Conservation (phyloP, 2,888 invertebrate species). For the Drosophila conformis region DNA sequence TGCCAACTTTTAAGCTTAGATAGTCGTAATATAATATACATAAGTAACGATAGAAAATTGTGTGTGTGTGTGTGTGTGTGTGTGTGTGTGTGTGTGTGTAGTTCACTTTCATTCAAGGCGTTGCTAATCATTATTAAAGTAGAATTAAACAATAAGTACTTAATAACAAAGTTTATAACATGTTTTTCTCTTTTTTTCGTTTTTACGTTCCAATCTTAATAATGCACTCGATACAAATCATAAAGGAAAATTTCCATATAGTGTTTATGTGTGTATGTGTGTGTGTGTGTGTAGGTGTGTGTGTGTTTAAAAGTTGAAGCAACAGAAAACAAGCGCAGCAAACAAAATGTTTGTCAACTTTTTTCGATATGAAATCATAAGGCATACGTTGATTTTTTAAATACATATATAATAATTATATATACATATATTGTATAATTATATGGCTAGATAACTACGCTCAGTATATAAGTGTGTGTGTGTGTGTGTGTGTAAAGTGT, state of each 20-base stretch:
- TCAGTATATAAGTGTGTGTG: conserved; percentile 42
- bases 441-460: conserved; percentile 69
- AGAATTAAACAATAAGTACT: conserved; percentile 78
- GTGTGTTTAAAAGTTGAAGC: conserved; percentile 38
- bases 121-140: conserved; percentile 43
- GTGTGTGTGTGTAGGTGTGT: background rate
- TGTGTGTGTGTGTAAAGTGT: background rate
- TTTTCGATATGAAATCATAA: conserved; percentile 44
- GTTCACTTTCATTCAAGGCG: conserved; percentile 43
- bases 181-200: conserved; percentile 45
- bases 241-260: conserved; percentile 16
- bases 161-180: conserved; percentile 79
- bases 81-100: conserved; percentile 16
- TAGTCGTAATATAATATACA: conserved; percentile 77
- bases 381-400: conserved; percentile 19
- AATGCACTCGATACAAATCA: conserved; percentile 57
- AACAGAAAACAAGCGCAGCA: conserved; percentile 59
- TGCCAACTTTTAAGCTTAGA: conserved; percentile 76
- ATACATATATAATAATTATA: conserved; percentile 33
- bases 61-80: conserved; percentile 16
- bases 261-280: conserved; percentile 5
- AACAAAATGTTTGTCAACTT: conserved; percentile 34
- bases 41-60: conserved; percentile 72
- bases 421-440: conserved; percentile 47
- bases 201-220: conserved; percentile 47